Conservation (phyloP, 2,797 vertebrate genomes). For the Pachyuromys duprasi region DNA sequence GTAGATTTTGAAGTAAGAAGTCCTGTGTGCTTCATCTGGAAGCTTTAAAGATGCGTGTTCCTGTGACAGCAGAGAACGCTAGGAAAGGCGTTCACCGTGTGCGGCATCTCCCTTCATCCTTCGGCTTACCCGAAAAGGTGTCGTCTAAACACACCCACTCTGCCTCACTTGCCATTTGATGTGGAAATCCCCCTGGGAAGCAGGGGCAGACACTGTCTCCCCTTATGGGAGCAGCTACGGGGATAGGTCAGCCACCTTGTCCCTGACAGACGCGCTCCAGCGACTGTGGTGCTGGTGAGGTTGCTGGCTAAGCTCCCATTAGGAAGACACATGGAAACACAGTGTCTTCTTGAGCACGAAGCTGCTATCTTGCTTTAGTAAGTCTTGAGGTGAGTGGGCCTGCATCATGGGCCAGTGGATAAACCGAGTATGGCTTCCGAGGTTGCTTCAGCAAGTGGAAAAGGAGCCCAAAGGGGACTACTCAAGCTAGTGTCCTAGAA, state of each 20-base stretch:
- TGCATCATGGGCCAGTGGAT: not conserved
- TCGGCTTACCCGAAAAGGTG: not conserved
- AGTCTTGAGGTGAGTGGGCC: not conserved
- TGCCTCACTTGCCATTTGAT: not conserved
- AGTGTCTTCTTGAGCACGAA: not conserved
- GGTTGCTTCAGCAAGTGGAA: not conserved
- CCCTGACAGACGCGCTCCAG: not conserved
- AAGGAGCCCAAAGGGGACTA: not conserved
- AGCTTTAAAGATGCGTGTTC: not conserved
- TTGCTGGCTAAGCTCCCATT: not conserved
- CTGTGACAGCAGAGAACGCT: not conserved
- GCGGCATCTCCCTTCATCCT: slow-evolving; percentile 5
- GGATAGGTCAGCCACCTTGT: not conserved
- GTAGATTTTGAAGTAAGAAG: not conserved
- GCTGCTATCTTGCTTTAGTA: not conserved
- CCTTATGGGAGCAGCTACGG: too few relatives aligned
- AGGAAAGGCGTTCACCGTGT: not conserved
- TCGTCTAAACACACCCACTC: not conserved
- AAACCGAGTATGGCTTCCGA: not conserved
- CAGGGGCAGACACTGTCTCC: not conserved
- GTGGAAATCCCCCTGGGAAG: not conserved
- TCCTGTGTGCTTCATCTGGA: not conserved
- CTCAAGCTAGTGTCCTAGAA: not conserved
- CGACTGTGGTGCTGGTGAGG: not conserved
- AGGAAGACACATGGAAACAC: not conserved